These are phyloP conservation scores for Thinocorus orbignyianus DNA, from an alignment of 2,113 vertebrate genomes.

Conservation along the genomic window DNA sequence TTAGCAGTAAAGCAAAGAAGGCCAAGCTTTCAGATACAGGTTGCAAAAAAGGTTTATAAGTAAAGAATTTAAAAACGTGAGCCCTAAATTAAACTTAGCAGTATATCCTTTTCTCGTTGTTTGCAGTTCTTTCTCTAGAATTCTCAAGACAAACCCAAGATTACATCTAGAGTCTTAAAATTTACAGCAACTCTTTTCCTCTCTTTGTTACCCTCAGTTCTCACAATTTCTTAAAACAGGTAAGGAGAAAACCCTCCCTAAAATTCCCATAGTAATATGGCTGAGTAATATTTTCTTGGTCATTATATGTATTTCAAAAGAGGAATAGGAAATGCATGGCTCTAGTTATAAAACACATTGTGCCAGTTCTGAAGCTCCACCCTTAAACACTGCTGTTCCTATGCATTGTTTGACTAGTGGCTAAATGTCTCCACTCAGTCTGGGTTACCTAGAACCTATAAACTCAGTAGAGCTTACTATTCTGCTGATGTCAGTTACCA, in stretches of 20 bases:
- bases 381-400: neutral
- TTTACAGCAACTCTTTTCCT: neutral
- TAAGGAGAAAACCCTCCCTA: neutral
- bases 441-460: neutral
- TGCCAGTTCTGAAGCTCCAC: neutral
- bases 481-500: neutral
- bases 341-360: neutral
- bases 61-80: neutral
- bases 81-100: neutral
- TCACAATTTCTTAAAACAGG: neutral
- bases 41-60: neutral
- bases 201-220: neutral
- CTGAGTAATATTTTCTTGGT: neutral
- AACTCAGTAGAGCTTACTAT: neutral
- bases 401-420: fast-evolving
- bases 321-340: neutral
- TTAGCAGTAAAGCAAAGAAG: neutral
- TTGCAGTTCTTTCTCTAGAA: neutral
- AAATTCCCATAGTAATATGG: neutral
- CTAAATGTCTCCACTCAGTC: neutral
- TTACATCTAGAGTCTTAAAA: neutral
- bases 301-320: neutral
- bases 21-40: neutral
- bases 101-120: neutral
- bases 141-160: neutral